phyloP scores from a whole-genome alignment of 2,113 vertebrate species.

The Gambusia affinis region DNA sequence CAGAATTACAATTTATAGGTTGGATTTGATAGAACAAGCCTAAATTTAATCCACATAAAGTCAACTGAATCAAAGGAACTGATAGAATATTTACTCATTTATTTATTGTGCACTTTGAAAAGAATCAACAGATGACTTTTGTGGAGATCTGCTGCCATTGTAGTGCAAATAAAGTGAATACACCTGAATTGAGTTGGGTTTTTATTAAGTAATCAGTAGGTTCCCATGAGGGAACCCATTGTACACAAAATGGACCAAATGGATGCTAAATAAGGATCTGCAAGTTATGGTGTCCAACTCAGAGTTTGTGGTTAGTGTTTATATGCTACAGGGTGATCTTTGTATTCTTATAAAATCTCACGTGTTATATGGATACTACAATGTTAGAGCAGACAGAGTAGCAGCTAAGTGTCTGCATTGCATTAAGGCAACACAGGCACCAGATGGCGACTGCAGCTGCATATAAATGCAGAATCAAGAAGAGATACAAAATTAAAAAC shows the following conservation, averaged over 20 bases:
- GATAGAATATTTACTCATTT: not conserved
- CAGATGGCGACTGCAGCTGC: not conserved
- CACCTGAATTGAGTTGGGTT: not conserved
- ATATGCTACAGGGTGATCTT: not conserved
- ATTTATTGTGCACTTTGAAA: not conserved
- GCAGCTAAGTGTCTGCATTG: not conserved
- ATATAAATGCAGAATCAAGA: not conserved
- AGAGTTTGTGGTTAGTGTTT: not conserved
- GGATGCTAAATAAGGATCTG: not conserved
- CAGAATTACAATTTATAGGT: not conserved
- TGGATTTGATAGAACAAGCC: not conserved
- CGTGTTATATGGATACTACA: not conserved
- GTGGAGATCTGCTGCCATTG: not conserved
- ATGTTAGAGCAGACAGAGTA: not conserved
- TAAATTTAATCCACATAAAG: not conserved
- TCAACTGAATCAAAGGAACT: not conserved
- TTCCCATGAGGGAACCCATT: too few relatives aligned
- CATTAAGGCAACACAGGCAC: not conserved
- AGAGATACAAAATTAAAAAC: constrained; percentile 4
- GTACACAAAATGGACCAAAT: not conserved
- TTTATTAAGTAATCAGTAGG: not conserved
- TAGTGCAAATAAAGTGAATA: not conserved
- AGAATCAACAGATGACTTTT: not conserved
- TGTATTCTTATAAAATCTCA: not conserved
- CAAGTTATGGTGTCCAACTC: not conserved